A percentile compares a stretch with the other conserved stretches of the same genome.
Evolutionary conservation across 2,888 invertebrate species (phyloP).

Genomic region (Chirona hameri): DNA sequence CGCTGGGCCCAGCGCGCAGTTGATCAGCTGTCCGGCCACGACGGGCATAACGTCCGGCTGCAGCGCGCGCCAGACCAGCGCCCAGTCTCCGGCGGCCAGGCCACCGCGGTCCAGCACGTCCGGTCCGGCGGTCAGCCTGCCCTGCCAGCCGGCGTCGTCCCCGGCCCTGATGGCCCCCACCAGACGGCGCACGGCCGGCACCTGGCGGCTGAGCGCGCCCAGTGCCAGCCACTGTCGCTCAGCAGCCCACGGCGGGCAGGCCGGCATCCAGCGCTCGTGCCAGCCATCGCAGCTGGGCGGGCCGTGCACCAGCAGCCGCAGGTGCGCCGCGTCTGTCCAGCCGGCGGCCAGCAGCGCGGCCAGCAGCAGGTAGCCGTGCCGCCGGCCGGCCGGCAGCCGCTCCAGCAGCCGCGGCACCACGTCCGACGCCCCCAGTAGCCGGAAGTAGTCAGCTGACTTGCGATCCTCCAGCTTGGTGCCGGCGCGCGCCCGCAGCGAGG

Average conservation of each 20-base stretch:
- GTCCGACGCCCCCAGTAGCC: conserved; percentile 69
- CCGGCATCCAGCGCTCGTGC: conserved; percentile 70
- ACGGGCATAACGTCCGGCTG: conserved; percentile 85
- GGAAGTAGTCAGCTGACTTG: background rate
- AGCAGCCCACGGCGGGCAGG: conserved; percentile 90
- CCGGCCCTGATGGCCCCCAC: conserved; percentile 71
- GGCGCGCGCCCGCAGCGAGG: background rate
- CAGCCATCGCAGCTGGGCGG: conserved; percentile 92
- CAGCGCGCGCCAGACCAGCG: conserved; percentile 91
- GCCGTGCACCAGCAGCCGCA: conserved; percentile 91
- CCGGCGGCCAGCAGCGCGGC: conserved; percentile 81
- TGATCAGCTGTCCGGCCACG: conserved; percentile 66
- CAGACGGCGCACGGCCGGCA: conserved; percentile 81
- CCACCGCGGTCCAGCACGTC: conserved; percentile 84
- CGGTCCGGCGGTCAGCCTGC: conserved; percentile 79
- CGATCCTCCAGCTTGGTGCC: background rate
- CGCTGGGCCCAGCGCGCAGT: conserved; percentile 70
- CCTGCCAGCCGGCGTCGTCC: conserved; percentile 53
- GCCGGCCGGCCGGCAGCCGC: conserved; percentile 95
- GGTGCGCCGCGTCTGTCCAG: conserved; percentile 62
- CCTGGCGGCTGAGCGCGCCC: conserved; percentile 85
- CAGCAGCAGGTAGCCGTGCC: conserved; percentile 88
- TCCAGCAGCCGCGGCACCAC: conserved; percentile 76
- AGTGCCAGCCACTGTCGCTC: conserved; percentile 75
- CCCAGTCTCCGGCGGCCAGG: conserved; percentile 88